Conservation (phyloP, 2,888 invertebrate genomes). For the Sinelater perroti region DNA sequence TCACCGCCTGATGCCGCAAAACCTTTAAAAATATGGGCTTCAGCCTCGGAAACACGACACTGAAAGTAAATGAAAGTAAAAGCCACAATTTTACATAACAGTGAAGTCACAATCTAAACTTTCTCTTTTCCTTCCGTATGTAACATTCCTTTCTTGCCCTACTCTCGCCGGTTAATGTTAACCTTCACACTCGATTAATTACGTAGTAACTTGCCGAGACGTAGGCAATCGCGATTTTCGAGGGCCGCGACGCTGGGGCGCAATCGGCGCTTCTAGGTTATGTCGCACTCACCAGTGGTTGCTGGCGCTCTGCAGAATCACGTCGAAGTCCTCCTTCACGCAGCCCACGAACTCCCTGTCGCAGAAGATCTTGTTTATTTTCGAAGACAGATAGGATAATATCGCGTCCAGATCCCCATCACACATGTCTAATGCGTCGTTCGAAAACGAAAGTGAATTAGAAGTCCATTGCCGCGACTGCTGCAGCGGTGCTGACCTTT, state of each 20-base stretch:
- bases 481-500: too few relatives aligned
- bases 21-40: slow-evolving; percentile 54
- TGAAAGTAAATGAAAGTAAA: slow-evolving; percentile 59
- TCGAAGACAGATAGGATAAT: slow-evolving; percentile 49
- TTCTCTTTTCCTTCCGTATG: slow-evolving; percentile 56
- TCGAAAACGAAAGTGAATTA: slow-evolving; percentile 30
- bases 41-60: slow-evolving; percentile 51
- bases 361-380: slow-evolving; percentile 53
- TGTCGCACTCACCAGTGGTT: slow-evolving; percentile 47
- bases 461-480: too few relatives aligned
- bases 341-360: slow-evolving; percentile 53
- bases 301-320: slow-evolving; percentile 46
- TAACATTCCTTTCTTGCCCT: slow-evolving; percentile 32
- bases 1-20: slow-evolving; percentile 52
- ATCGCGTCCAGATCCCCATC: slow-evolving; percentile 49
- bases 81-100: slow-evolving; percentile 59
- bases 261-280: slow-evolving; percentile 23
- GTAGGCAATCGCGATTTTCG: too few relatives aligned
- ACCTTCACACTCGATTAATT: slow-evolving; percentile 22
- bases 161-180: slow-evolving; percentile 6
- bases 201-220: too few relatives aligned
- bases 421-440: slow-evolving; percentile 45
- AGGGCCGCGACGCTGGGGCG: too few relatives aligned
- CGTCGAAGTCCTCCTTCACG: slow-evolving; percentile 50
- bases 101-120: slow-evolving; percentile 56